Evolutionary conservation across 2,888 invertebrate genomes (phyloP), one percentile per base, ranked within the genome.

Genomic region (Ichneumoninae sp.): DNA sequence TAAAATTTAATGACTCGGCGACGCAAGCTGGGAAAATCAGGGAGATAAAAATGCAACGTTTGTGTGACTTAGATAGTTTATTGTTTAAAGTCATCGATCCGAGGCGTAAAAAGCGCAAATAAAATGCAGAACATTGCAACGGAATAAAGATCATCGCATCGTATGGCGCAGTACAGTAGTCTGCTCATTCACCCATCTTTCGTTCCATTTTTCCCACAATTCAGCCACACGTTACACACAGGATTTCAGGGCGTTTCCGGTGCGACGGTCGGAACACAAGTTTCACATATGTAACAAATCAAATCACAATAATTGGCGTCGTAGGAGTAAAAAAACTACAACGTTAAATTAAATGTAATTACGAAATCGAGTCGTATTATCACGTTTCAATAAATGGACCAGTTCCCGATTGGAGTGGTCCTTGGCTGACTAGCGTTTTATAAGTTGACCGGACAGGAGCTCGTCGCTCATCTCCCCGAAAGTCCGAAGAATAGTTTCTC

Each of bases 41-140:
- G 8, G 8, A 40, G 40, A 10, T 3, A 10, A 10, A 16, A 47
- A 57, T 36, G 2, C 69, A 26, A n/a, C 19, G 19, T 26, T 22
- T 22, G 33, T 10, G 50, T 19, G 52, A 16, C 3, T 50, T 54
- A 2, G 57, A 77, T 80, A 33, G 62, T 81, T 84, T 78, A 81
- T 81, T 80, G 47, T 83, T 80, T 22, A 47, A 81, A 69, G 47
- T 77, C 10, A 36, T 80, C 72, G 65, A 72, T 77, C 54, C 68
- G 65, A 77, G 54, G 62, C 72, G 47, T n/a, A 62, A 80, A 47
- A 69, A 65, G 50, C 69, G 69, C 62, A 66, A 65, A 78, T 47
- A 54, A 22, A 52, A 22, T 16, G 36, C 22, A 33, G 8, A 33
- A 72, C 30, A 65, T 22, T 54, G 22, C 13, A 66, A 66, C 22